Percentiles rank a stretch among this genome's conserved stretches.
phyloP scores from a whole-genome alignment of 2,888 invertebrate genomes.

The Ferrisia virgata region DNA sequence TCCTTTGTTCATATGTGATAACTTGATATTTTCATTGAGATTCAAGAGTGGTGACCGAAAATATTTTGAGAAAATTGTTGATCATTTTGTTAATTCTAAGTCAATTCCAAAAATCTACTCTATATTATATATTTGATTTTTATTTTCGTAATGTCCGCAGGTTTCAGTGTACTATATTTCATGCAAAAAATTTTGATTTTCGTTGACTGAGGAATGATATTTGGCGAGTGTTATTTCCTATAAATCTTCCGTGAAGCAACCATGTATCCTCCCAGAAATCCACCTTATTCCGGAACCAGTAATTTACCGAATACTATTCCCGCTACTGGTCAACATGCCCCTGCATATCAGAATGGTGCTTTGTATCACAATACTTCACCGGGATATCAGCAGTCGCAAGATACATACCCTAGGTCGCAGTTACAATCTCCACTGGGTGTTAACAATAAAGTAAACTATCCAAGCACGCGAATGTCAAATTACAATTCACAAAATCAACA shows the following conservation, averaged over 20 bases:
- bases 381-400: background rate
- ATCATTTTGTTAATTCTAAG: background rate
- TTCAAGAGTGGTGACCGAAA: background rate
- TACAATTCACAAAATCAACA: background rate
- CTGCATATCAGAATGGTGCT: background rate
- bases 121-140: background rate
- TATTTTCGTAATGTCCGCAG: background rate
- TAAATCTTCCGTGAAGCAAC: background rate
- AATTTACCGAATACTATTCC: background rate
- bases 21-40: background rate
- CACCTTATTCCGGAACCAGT: background rate
- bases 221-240: background rate
- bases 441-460: background rate
- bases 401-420: background rate
- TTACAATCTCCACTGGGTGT: slow-evolving; percentile 3
- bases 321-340: background rate
- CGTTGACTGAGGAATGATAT: background rate
- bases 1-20: no score
- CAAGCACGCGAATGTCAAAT: background rate
- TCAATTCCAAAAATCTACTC: background rate
- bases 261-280: slow-evolving; percentile 7
- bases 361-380: slow-evolving; percentile 15
- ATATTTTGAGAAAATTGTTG: background rate
- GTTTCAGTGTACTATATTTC: background rate
- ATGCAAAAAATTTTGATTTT: background rate